phyloP scores from a whole-genome alignment of 2,113 vertebrate species.

The Mustela nigripes region DNA sequence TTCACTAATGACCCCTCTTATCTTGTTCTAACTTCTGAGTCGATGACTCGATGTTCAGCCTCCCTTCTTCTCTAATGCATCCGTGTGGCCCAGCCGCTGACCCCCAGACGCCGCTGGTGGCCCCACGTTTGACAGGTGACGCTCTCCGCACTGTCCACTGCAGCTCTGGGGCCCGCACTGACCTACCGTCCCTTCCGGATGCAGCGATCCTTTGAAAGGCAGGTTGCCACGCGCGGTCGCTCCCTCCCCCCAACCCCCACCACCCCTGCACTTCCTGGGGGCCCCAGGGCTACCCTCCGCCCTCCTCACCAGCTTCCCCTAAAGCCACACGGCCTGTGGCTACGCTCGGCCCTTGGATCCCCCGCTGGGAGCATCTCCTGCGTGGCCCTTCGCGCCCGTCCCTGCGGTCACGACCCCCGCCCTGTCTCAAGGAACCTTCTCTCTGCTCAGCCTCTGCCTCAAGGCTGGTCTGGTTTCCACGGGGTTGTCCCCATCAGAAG shows the following conservation, averaged over 20 bases:
- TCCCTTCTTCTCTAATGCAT: neutral
- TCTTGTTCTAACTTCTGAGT: neutral
- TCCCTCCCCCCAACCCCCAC: neutral
- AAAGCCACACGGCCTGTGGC: neutral
- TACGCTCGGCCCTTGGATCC: neutral
- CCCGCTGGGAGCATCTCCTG: too few relatives aligned
- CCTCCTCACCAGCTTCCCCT: neutral
- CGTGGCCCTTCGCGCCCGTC: too few relatives aligned
- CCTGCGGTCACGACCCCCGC: neutral
- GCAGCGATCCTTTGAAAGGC: neutral
- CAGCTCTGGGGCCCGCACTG: fast-evolving
- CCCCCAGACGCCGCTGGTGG: neutral
- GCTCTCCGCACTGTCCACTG: fast-evolving
- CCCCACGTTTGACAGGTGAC: neutral
- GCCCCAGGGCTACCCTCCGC: fast-evolving
- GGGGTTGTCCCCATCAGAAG: too few relatives aligned
- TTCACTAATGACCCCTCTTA: neutral
- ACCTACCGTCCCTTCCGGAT: neutral
- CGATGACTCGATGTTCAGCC: neutral
- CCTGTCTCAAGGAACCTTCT: neutral
- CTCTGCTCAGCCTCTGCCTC: too few relatives aligned
- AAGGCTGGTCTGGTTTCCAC: neutral
- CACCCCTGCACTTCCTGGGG: neutral
- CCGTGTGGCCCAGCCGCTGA: neutral
- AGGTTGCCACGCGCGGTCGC: fast-evolving